Conservation (phyloP, 1,140 invertebrate species). For the Drosophila paulistorum region DNA sequence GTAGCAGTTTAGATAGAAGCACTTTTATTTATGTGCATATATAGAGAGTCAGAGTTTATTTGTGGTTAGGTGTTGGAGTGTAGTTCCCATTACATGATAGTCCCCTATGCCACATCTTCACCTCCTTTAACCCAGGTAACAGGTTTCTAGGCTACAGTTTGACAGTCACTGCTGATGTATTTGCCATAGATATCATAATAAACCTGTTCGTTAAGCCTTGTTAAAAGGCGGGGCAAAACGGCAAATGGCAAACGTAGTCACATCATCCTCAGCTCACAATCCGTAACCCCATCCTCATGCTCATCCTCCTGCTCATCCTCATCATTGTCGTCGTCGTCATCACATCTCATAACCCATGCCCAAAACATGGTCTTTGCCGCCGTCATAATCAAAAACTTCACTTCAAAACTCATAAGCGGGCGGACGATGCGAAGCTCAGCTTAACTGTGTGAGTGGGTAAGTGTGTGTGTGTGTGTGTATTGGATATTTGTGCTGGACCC, state of each 20-base stretch:
- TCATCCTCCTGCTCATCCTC: conserved; percentile 10
- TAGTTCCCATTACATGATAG: no score
- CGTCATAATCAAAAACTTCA: conserved; percentile 54
- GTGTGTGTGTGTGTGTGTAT: no score
- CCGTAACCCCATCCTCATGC: conserved; percentile 31
- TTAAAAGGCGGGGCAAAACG: conserved; percentile 60
- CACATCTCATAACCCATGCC: conserved; percentile 17
- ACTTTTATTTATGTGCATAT: no score
- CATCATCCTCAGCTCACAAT: background rate
- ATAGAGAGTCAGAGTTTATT: no score
- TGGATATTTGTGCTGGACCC: conserved; percentile 15
- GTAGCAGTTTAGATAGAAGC: no score
- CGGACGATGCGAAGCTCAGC: conserved; percentile 8
- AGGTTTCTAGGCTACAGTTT: conserved; percentile 22
- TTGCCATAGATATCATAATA: conserved; percentile 61
- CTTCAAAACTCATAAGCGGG: conserved; percentile 67
- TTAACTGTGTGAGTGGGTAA: conserved; percentile 4
- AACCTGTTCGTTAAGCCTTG: conserved; percentile 76
- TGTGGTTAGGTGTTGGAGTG: no score
- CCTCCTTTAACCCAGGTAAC: no score
- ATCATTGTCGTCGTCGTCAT: conserved; percentile 19
- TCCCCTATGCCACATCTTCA: no score
- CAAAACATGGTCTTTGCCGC: conserved; percentile 28
- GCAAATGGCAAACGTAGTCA: conserved; percentile 24
- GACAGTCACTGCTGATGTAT: conserved; percentile 31